Conservation (phyloP, 2,113 vertebrate genomes). For the Carassius carassius region DNA sequence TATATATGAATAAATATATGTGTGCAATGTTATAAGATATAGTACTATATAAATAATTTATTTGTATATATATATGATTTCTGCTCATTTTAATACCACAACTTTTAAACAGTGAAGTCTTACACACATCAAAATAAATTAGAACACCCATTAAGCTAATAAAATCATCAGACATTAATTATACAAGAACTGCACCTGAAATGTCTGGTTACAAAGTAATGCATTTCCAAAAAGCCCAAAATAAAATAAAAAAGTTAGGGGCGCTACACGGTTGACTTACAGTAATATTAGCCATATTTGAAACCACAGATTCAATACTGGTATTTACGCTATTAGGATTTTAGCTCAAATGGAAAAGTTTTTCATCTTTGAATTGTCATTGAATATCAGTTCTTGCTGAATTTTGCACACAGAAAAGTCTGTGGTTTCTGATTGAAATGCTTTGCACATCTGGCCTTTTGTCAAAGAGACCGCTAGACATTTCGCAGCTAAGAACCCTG, state of each 20-base stretch:
- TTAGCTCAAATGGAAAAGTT: not conserved
- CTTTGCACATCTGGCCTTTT: conserved; percentile 20
- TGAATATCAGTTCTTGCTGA: not conserved
- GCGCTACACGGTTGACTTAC: conserved; percentile 8
- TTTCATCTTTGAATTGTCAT: not conserved
- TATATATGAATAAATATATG: not conserved
- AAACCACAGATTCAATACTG: not conserved
- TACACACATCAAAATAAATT: not conserved
- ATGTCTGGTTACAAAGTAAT: conserved; percentile 5
- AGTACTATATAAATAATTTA: too few species aligned
- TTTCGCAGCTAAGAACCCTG: conserved; percentile 24
- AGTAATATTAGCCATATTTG: not conserved
- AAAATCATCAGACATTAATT: not conserved
- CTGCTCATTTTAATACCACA: conserved; percentile 19
- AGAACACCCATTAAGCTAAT: not conserved
- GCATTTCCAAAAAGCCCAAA: not conserved
- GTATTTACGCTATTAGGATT: not conserved
- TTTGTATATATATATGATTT: not conserved
- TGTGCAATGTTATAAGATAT: too few species aligned
- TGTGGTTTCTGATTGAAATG: conserved; percentile 5
- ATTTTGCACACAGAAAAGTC: not conserved
- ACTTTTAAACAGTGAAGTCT: not conserved
- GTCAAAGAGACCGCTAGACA: not conserved
- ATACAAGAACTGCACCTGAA: not conserved
- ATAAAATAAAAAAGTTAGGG: not conserved